phyloP scores from a whole-genome alignment of 2,797 vertebrate genomes.

The Phaenicophaeus curvirostris region DNA sequence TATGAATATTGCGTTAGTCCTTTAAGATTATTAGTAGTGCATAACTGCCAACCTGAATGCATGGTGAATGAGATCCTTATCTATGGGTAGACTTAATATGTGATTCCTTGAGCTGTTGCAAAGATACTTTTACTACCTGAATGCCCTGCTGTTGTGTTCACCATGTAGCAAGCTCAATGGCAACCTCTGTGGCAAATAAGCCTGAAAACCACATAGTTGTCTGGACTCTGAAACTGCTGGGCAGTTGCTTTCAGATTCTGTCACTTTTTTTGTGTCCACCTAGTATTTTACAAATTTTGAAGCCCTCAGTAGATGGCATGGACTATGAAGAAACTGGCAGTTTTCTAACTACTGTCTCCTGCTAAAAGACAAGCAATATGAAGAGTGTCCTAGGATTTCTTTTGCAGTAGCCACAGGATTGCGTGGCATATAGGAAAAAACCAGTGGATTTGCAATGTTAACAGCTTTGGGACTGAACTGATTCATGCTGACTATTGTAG shows the following conservation, averaged over 20 bases:
- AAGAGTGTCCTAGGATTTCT: background rate
- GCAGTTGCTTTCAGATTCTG: background rate
- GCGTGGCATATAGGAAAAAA: background rate
- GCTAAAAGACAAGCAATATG: background rate
- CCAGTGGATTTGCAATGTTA: background rate
- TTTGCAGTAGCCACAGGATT: background rate
- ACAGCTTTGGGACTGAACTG: background rate
- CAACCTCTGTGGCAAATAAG: background rate
- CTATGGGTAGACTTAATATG: background rate
- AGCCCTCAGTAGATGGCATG: background rate
- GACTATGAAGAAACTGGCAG: background rate
- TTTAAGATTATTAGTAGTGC: background rate
- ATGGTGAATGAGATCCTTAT: background rate
- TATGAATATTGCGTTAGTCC: background rate
- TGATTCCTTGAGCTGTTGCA: background rate
- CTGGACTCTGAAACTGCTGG: background rate
- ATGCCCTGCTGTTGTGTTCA: background rate
- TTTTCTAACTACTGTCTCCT: background rate
- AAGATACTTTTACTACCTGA: background rate
- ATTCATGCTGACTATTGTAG: background rate
- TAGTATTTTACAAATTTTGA: background rate
- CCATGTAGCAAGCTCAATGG: background rate
- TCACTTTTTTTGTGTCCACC: background rate
- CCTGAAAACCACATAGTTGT: background rate
- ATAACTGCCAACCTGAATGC: background rate